Evolutionary conservation across 2,113 vertebrate genomes (phyloP), one percentile per base, ranked within the genome.

Genomic region (Synchiropus splendidus): DNA sequence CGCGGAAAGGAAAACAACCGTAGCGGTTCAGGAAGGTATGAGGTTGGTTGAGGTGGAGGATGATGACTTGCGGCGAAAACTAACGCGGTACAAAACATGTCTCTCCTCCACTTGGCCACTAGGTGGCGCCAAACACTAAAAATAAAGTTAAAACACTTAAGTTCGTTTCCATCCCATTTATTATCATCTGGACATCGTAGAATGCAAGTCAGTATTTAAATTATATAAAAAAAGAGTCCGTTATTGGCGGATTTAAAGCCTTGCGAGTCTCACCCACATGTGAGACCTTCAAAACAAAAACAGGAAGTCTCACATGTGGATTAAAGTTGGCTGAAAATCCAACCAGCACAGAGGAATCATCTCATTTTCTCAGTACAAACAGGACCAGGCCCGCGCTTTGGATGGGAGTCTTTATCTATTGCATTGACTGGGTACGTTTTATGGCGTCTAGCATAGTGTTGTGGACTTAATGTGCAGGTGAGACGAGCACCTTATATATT

Each of bases 201-300:
- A 84, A 76, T 79, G 77, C 61, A 81, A 81, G 64, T 69, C 69
- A 63, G 62, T 78, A 75, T 79, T 83, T 79, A 83, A 84, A 79
- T 83, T 82, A 80, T 62, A 85, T 84, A 85, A n/a, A n/a, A n/a
- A n/a, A n/a, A n/a, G n/a, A 76, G 50, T 67, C 59, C 44, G 64
- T 70, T 54, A 5, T 27, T 27, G 21, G 21, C 8, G 21, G 21
- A 27, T 27, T 27, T 8, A 27, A 27, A 27, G 21, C 21, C 8
- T 27, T 27, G 21, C 8, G 1, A 39, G 36, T 36, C 6, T 13
- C 6, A 2, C 39, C 16, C 11, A 49, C 17, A 21, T 49, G 48
- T n/a, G 32, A 48, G 6, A 41, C 35, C 52, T 57, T 39, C 8
- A 10, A 13, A 27, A 8, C 2, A 16, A 27, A 12, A 42, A 43